A percentile compares a stretch with the other conserved stretches of the same genome.
Evolutionary conservation across 2,797 vertebrate genomes (phyloP).

Genomic region (Gymnopithys bicolor): DNA sequence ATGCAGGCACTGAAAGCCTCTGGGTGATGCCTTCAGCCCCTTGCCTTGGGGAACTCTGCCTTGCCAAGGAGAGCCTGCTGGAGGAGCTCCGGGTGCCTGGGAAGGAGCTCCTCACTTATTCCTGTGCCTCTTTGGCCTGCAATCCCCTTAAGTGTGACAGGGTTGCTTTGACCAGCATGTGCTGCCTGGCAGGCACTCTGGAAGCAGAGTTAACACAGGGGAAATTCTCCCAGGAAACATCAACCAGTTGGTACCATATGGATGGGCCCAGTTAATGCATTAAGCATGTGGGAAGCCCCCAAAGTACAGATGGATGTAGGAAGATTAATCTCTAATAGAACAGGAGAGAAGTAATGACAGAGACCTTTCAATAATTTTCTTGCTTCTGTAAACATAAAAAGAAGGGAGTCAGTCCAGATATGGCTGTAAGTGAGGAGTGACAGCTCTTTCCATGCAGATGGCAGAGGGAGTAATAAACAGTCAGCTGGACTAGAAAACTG

Average conservation of each 20-base stretch:
- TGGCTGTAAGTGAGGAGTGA: background rate
- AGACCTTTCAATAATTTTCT: conserved; percentile 15
- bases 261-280: background rate
- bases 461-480: background rate
- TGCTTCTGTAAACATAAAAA: conserved; percentile 2
- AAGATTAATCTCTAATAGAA: conserved; percentile 7
- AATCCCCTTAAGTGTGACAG: conserved; percentile 27
- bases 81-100: background rate
- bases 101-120: conserved; percentile 6
- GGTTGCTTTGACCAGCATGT: conserved; percentile 1
- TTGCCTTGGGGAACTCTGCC: background rate
- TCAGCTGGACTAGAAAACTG: background rate
- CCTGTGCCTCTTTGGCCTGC: conserved; percentile 1
- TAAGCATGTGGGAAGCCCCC: background rate
- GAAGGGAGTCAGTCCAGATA: background rate
- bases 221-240: conserved; percentile 26
- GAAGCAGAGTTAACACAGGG: background rate
- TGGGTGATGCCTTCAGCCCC: background rate
- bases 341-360: background rate
- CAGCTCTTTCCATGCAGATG: background rate
- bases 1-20: background rate
- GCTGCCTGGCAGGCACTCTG: background rate
- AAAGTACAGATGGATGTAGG: background rate
- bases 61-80: background rate
- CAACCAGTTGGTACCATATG: background rate